Percentiles rank a stretch among this genome's conserved stretches.
phyloP scores from a whole-genome alignment of 1,140 invertebrate species.

The Drosophila jambulina region DNA sequence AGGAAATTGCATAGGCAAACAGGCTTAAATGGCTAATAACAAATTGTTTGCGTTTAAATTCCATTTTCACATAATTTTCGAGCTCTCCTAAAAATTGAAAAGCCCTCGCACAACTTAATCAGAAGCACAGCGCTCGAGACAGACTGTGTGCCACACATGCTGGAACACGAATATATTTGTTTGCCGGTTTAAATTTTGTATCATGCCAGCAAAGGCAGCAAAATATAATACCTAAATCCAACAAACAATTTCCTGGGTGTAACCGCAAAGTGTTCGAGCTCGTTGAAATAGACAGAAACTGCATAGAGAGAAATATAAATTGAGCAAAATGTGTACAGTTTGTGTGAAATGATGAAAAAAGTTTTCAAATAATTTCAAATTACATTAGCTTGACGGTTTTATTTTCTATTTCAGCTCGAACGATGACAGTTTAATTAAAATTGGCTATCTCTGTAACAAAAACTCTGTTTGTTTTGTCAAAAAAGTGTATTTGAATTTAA shows the following conservation, averaged over 20 bases:
- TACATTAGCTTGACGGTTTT: background rate
- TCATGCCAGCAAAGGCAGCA: slow-evolving; percentile 13
- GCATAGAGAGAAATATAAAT: background rate
- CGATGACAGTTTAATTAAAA: background rate
- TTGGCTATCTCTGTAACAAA: background rate
- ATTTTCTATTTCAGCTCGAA: background rate
- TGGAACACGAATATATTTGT: slow-evolving; percentile 34
- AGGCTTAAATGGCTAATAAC: slow-evolving; percentile 39
- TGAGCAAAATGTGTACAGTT: background rate
- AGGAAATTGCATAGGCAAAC: slow-evolving; percentile 40
- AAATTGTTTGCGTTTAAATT: slow-evolving; percentile 61
- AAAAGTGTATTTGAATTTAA: background rate
- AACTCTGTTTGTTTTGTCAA: background rate
- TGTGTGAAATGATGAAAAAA: background rate
- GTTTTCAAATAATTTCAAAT: background rate
- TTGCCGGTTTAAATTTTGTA: slow-evolving; percentile 36
- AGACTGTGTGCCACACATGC: slow-evolving; percentile 25
- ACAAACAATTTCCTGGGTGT: slow-evolving; percentile 54
- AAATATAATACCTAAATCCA: slow-evolving; percentile 59
- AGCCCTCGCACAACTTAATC: slow-evolving; percentile 53
- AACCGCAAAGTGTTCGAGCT: slow-evolving; percentile 58
- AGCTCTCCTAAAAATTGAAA: slow-evolving; percentile 53
- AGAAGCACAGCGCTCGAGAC: slow-evolving; percentile 22
- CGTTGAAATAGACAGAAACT: slow-evolving; percentile 32
- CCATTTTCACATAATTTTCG: slow-evolving; percentile 47